Percentiles rank a stretch among this genome's conserved stretches.
Evolutionary conservation across 2,797 vertebrate genomes (phyloP).

Genomic region (Morelia viridis): DNA sequence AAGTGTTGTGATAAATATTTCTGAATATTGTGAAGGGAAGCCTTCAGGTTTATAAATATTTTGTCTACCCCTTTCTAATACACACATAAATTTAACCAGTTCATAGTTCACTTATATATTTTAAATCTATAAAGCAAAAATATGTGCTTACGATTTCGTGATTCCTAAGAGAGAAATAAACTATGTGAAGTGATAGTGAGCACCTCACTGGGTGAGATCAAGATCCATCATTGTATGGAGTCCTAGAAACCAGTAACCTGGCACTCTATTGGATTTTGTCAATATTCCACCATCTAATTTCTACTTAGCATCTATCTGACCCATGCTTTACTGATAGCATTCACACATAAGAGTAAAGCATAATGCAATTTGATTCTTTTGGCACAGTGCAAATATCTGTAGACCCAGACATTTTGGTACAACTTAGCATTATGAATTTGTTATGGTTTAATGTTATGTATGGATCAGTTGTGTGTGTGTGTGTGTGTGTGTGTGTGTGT

Average conservation of each 20-base stretch:
- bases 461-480: not conserved
- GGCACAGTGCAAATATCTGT: not conserved
- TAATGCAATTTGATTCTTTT: not conserved
- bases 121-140: not conserved
- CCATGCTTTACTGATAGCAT: not conserved
- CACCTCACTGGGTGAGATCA: not conserved
- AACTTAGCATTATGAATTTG: not conserved
- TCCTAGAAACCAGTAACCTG: not conserved
- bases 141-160: not conserved
- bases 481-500: not conserved
- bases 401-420: not conserved
- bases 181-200: not conserved
- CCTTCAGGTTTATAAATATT: not conserved
- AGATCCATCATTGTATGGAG: not conserved
- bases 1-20: not conserved
- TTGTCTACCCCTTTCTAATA: not conserved
- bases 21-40: not conserved
- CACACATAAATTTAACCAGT: not conserved
- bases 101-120: not conserved
- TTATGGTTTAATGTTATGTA: not conserved
- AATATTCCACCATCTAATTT: not conserved
- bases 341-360: not conserved
- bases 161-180: not conserved
- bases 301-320: not conserved
- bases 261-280: not conserved